Evolutionary conservation across 2,113 vertebrate genomes (phyloP).

Genomic region (Lagenorhynchus albirostris): DNA sequence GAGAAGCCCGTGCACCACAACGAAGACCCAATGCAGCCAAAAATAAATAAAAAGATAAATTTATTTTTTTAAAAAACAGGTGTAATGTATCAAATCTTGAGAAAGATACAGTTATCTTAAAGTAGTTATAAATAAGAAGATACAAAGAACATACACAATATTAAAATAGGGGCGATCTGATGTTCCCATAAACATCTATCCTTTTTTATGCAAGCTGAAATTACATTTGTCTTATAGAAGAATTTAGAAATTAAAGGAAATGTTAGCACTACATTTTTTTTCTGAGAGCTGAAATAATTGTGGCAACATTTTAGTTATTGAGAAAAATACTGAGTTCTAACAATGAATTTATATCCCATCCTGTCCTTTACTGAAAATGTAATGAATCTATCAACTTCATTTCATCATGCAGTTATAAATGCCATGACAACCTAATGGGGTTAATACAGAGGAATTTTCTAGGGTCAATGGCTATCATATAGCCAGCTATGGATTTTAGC

Average conservation of each 20-base stretch:
- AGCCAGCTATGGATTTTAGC: background rate
- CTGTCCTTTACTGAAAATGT: background rate
- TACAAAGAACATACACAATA: background rate
- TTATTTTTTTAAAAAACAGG: background rate
- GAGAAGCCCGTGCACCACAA: too few relatives aligned
- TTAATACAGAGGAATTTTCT: conserved; percentile 30
- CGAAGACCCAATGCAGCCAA: too few relatives aligned
- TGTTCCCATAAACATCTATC: background rate
- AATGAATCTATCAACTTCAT: conserved; percentile 32
- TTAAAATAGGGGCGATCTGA: background rate
- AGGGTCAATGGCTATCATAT: background rate
- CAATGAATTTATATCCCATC: background rate
- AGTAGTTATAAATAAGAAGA: background rate
- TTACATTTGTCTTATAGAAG: background rate
- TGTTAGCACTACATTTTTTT: background rate
- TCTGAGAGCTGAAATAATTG: background rate
- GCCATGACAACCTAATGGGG: background rate
- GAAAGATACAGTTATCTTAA: background rate
- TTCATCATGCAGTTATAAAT: conserved; percentile 39
- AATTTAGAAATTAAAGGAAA: conserved; percentile 2
- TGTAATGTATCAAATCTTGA: background rate
- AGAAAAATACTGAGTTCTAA: background rate
- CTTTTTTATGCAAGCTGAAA: background rate
- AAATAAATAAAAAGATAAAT: too few relatives aligned
- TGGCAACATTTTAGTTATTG: background rate